Evolutionary conservation across 2,797 vertebrate genomes (phyloP).

Genomic region (Alauda arvensis): DNA sequence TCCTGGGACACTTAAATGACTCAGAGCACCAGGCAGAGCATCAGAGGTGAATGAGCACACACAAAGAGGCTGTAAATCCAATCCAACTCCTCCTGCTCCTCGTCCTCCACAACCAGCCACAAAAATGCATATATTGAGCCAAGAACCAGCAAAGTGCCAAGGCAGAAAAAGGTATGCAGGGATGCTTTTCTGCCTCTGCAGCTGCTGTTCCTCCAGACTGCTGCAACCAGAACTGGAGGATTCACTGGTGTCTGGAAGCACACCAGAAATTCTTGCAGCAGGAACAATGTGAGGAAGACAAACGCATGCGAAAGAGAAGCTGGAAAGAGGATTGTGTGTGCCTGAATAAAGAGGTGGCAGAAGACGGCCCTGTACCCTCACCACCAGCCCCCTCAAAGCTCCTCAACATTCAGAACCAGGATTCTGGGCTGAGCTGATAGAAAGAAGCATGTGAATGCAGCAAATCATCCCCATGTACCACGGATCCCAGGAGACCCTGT

Average conservation of each 20-base stretch:
- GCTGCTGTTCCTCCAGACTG: background rate
- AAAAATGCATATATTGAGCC: background rate
- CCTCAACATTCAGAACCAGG: background rate
- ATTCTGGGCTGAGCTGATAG: background rate
- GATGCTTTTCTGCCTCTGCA: background rate
- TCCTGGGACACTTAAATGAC: background rate
- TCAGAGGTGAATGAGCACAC: background rate
- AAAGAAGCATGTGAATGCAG: background rate
- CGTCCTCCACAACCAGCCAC: background rate
- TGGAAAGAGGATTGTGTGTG: fast-evolving
- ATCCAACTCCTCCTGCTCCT: background rate
- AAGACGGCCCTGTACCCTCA: background rate
- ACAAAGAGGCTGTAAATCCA: background rate
- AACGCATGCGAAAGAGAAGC: background rate
- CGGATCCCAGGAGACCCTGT: background rate
- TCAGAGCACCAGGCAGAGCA: background rate
- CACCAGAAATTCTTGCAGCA: background rate
- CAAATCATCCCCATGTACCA: background rate
- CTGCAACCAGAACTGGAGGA: background rate
- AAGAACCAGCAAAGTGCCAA: background rate
- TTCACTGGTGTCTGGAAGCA: background rate
- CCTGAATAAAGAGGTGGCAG: background rate
- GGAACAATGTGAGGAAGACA: background rate
- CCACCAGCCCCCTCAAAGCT: background rate
- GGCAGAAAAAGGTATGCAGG: background rate